These are phyloP conservation scores for Callorhinus ursinus DNA, from an alignment of 2,113 vertebrate genomes.

Conservation along the genomic window DNA sequence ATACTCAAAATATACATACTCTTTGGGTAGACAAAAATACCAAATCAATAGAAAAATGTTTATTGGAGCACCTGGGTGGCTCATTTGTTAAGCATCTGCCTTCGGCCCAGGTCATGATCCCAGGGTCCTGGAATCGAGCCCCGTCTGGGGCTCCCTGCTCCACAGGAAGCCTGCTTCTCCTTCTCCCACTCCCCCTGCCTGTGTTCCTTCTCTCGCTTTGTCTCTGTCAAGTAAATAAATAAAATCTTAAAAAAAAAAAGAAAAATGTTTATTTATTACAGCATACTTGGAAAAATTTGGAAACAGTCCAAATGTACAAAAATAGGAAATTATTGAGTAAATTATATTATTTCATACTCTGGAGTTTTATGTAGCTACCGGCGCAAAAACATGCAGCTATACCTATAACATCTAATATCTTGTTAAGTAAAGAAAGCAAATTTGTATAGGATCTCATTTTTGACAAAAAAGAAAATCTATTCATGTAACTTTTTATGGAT, in stretches of 20 bases:
- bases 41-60: conserved; percentile 13
- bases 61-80: neutral
- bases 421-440: neutral
- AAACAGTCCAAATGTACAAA: neutral
- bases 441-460: neutral
- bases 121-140: no score
- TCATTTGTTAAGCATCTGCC: no score
- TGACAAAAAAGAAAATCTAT: neutral
- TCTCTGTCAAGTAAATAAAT: no score
- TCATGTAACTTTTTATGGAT: neutral
- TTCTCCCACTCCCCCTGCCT: no score
- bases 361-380: neutral
- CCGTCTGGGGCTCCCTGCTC: no score
- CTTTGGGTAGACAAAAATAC: conserved; percentile 9
- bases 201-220: no score
- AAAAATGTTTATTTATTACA: conserved; percentile 28
- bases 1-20: conserved; percentile 37
- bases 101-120: no score
- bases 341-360: conserved; percentile 28
- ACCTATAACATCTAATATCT: neutral
- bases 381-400: neutral
- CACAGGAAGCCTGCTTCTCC: no score
- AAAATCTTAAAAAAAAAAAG: neutral
- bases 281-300: neutral
- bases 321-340: conserved; percentile 2